A percentile compares a stretch with the other conserved stretches of the same genome.
These are phyloP conservation scores for Stratiomys singularior DNA, from an alignment of 2,888 invertebrate genomes.

Conservation along the genomic window DNA sequence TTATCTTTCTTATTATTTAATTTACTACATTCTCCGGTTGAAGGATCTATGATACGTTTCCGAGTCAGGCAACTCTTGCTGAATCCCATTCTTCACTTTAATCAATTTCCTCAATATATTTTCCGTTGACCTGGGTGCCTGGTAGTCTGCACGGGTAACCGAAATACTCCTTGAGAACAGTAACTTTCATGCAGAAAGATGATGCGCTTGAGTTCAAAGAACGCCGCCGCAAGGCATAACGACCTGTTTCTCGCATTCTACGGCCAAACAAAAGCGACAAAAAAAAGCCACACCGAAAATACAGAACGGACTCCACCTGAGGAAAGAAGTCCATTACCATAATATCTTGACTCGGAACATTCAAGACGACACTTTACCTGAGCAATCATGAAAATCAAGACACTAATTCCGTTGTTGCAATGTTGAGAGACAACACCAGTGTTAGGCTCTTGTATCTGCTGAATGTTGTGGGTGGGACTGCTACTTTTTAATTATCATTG, in stretches of 20 bases:
- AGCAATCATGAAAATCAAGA: background rate
- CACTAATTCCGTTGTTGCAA: constrained; percentile 18
- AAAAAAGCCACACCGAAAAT: background rate
- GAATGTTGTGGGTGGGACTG: constrained; percentile 9
- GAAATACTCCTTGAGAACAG: background rate
- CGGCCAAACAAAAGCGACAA: no score
- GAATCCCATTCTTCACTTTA: no score
- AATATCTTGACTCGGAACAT: background rate
- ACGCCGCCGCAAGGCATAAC: constrained; percentile 20
- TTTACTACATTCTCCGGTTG: no score
- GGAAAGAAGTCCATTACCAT: constrained; percentile 14
- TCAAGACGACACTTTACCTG: background rate
- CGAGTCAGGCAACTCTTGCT: no score
- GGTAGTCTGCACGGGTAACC: constrained; percentile 10
- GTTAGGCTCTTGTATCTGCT: background rate
- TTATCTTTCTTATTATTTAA: no score
- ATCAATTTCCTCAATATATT: no score
- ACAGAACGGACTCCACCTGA: constrained; percentile 21
- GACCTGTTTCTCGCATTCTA: constrained; percentile 10
- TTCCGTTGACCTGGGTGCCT: background rate
- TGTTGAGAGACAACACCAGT: background rate
- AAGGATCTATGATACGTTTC: no score
- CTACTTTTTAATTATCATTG: constrained; percentile 31
- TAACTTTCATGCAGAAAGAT: background rate
- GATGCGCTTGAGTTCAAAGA: constrained; percentile 23